Percentiles rank a stretch among this genome's conserved stretches.
These are phyloP conservation scores for Rhizomys pruinosus DNA, from an alignment of 2,113 vertebrate species.

Conservation along the genomic window DNA sequence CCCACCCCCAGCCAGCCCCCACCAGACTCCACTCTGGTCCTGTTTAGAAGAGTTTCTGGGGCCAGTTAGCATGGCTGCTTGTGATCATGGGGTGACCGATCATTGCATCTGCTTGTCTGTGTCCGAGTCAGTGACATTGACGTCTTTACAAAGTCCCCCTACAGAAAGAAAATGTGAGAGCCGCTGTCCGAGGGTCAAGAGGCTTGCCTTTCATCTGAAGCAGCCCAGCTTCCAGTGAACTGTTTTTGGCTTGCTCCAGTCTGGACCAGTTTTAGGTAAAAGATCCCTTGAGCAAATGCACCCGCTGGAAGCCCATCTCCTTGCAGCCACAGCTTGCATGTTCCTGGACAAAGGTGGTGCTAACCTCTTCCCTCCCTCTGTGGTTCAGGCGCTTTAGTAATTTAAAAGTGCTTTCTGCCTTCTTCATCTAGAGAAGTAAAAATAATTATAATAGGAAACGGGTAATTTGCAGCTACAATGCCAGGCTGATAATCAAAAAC, in stretches of 20 bases:
- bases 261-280: not conserved
- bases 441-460: constrained; percentile 80
- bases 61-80: not conserved
- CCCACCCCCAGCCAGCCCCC: not conserved
- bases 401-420: constrained; percentile 74
- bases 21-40: not conserved
- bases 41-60: not conserved
- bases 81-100: not conserved
- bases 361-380: constrained; percentile 56
- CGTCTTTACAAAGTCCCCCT: constrained; percentile 13
- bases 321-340: not conserved
- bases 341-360: not conserved
- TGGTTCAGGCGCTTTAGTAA: constrained; percentile 28
- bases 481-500: constrained; percentile 79
- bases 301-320: not conserved
- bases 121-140: not conserved
- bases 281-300: not conserved
- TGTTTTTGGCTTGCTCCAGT: not conserved
- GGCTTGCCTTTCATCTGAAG: not conserved
- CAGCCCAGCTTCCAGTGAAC: not conserved
- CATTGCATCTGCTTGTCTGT: not conserved
- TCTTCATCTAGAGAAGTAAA: constrained; percentile 74
- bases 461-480: constrained; percentile 76
- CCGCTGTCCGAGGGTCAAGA: not conserved
- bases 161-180: not conserved